Conservation (phyloP, 2,797 vertebrate genomes). For the Bradypus variegatus region DNA sequence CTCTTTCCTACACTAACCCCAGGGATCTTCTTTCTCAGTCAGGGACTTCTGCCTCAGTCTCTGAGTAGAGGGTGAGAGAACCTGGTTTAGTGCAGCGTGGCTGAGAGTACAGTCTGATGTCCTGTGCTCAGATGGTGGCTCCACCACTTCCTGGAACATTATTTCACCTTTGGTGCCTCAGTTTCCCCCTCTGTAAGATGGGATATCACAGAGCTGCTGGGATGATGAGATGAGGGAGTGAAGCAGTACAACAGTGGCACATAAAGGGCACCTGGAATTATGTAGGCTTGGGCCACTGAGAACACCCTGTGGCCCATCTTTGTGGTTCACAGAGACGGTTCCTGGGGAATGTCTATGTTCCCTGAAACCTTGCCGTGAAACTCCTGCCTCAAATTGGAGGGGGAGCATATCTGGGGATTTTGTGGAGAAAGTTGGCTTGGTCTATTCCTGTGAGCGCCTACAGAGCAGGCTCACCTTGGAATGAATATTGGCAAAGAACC, state of each 20-base stretch:
- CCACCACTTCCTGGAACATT: neutral
- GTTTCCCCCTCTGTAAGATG: neutral
- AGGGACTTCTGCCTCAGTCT: neutral
- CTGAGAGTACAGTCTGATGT: neutral
- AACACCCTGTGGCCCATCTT: neutral
- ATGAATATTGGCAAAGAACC: neutral
- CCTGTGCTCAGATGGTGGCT: neutral
- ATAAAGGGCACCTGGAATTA: neutral
- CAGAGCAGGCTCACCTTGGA: accelerated
- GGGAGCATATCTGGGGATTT: neutral
- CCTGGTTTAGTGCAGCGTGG: neutral
- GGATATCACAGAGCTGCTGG: neutral
- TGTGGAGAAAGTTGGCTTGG: neutral
- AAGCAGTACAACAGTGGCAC: neutral
- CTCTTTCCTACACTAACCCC: neutral
- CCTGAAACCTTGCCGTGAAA: neutral
- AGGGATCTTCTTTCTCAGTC: neutral
- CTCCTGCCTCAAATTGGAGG: neutral
- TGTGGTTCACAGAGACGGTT: no score
- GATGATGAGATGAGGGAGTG: neutral
- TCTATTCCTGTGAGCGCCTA: neutral
- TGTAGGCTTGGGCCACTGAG: no score
- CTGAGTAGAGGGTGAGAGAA: neutral
- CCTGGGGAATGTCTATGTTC: neutral
- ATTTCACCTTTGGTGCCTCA: neutral